These are phyloP conservation scores for Lissonota sp. DNA, from an alignment of 2,888 invertebrate genomes.

Conservation along the genomic window DNA sequence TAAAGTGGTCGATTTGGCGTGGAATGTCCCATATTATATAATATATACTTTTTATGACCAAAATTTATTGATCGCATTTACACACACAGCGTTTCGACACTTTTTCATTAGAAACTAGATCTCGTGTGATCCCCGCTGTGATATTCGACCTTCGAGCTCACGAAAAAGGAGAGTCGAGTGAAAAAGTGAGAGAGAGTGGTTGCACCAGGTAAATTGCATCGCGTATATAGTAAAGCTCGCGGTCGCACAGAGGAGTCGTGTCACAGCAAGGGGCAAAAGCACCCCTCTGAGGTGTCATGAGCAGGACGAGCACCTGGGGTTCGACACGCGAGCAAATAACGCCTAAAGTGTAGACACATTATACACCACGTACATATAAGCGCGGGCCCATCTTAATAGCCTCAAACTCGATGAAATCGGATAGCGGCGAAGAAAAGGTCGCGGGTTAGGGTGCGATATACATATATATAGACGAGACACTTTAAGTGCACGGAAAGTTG, in stretches of 20 bases:
- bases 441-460: background rate
- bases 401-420: conserved; percentile 49
- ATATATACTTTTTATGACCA: background rate
- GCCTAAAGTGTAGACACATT: conserved; percentile 14
- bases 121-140: conserved; percentile 20
- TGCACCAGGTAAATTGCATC: conserved; percentile 43
- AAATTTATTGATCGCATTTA: background rate
- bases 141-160: conserved; percentile 45
- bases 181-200: background rate
- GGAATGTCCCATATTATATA: too few relatives aligned
- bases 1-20: too few relatives aligned
- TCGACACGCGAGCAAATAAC: conserved; percentile 56
- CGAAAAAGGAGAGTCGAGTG: background rate
- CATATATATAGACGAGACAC: conserved; percentile 1
- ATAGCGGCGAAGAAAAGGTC: conserved; percentile 41
- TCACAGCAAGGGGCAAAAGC: conserved; percentile 21
- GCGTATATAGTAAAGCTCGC: conserved; percentile 7
- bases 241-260: background rate
- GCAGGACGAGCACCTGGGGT: conserved; percentile 20
- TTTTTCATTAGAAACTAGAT: conserved; percentile 30
- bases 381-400: conserved; percentile 43
- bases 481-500: conserved; percentile 50
- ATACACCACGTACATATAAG: background rate
- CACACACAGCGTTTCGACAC: background rate
- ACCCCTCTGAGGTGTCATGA: conserved; percentile 19